Conservation (phyloP, 2,888 invertebrate species). For the Clitarchus hookeri region DNA sequence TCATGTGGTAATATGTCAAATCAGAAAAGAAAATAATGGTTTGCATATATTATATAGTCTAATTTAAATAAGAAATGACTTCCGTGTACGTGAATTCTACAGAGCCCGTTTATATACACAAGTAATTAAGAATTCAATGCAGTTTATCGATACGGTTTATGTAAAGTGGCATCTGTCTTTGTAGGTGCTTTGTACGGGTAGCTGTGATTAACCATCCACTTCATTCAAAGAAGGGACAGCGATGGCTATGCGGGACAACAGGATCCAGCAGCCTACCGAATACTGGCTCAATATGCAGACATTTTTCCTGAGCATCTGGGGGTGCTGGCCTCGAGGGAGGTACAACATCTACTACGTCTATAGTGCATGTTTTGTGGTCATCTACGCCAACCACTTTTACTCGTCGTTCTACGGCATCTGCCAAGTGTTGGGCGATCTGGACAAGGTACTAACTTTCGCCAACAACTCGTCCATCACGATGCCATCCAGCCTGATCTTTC, state of each 20-base stretch:
- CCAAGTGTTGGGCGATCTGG: neutral
- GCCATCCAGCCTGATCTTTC: neutral
- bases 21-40: no score
- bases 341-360: neutral
- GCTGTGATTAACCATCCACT: no score
- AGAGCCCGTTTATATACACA: no score
- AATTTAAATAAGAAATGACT: no score
- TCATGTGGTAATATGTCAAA: no score
- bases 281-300: neutral
- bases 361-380: neutral
- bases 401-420: neutral
- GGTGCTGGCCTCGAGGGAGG: neutral
- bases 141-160: no score
- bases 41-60: no score
- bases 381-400: conserved; percentile 10
- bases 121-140: no score
- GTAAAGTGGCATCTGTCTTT: no score
- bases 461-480: conserved; percentile 3
- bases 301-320: neutral
- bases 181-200: no score
- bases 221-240: neutral
- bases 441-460: neutral
- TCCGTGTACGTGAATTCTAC: no score
- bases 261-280: neutral
- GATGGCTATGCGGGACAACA: neutral